phyloP scores from a whole-genome alignment of 1,140 invertebrate genomes.

The Yoshiicerus persimilis region DNA sequence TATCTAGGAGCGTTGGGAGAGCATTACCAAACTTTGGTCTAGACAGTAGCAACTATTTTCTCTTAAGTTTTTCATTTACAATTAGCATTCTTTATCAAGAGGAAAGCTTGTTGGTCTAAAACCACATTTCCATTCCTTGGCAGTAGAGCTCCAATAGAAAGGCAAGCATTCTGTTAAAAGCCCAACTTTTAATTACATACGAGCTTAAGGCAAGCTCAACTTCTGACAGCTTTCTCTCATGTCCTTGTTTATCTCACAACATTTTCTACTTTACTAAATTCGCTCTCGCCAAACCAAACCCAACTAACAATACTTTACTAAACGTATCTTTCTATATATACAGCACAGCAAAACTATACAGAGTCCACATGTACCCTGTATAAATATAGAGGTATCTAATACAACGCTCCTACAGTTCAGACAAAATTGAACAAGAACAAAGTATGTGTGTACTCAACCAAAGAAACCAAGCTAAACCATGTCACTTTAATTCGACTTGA shows the following conservation, averaged over 20 bases:
- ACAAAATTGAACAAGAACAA: background rate
- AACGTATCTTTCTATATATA: background rate
- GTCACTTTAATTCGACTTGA: constrained; percentile 1
- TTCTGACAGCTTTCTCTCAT: constrained; percentile 11
- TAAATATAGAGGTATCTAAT: background rate
- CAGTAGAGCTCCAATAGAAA: background rate
- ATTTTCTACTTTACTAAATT: constrained; percentile 18
- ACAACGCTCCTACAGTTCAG: background rate
- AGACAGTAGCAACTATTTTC: background rate
- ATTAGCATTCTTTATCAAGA: constrained; percentile 21
- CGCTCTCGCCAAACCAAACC: background rate
- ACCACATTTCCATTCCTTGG: background rate
- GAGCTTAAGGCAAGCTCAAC: constrained; percentile 10
- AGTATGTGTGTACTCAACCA: background rate
- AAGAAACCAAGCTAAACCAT: background rate
- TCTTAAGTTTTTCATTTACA: constrained; percentile 13
- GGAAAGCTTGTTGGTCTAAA: constrained; percentile 5
- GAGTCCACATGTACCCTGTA: background rate
- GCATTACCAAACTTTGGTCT: background rate
- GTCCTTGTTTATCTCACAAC: constrained; percentile 22
- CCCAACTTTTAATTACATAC: constrained; percentile 22
- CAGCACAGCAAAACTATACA: background rate
- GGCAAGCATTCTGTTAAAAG: background rate
- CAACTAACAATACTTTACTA: background rate
- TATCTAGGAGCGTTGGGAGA: background rate